phyloP scores from a whole-genome alignment of 2,113 vertebrate species.

The Solenodon paradoxus region DNA sequence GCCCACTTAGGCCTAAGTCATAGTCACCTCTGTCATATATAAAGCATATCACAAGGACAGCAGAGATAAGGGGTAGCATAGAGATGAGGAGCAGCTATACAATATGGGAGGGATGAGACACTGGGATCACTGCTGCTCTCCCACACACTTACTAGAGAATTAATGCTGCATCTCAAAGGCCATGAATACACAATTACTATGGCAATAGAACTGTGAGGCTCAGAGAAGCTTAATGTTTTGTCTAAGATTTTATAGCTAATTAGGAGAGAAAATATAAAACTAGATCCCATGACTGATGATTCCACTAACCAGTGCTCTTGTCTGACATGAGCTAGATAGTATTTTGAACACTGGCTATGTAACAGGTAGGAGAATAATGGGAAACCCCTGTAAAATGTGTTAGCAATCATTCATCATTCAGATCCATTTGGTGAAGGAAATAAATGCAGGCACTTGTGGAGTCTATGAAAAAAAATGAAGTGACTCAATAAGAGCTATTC shows the following conservation, averaged over 20 bases:
- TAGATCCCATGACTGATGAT: background rate
- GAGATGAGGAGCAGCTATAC: background rate
- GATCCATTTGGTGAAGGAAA: slow-evolving; percentile 1
- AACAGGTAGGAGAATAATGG: background rate
- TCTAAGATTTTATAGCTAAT: background rate
- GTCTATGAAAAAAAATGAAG: background rate
- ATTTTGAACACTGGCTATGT: background rate
- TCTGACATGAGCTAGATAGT: background rate
- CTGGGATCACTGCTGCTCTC: background rate
- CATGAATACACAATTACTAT: no score
- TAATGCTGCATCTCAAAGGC: background rate
- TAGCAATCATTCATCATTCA: slow-evolving; percentile 18
- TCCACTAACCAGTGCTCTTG: background rate
- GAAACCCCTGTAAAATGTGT: background rate
- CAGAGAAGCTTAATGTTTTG: background rate
- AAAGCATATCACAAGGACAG: background rate
- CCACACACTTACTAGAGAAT: background rate
- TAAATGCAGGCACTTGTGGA: background rate
- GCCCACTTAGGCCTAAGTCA: background rate
- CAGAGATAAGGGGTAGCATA: background rate
- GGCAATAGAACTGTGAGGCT: background rate
- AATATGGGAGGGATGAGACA: background rate
- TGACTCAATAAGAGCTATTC: slow-evolving; percentile 31
- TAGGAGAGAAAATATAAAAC: background rate
- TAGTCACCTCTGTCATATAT: background rate